Evolutionary conservation across 2,888 invertebrate genomes (phyloP), one percentile per base, ranked within the genome.

Genomic region (Drosophila pegasa): DNA sequence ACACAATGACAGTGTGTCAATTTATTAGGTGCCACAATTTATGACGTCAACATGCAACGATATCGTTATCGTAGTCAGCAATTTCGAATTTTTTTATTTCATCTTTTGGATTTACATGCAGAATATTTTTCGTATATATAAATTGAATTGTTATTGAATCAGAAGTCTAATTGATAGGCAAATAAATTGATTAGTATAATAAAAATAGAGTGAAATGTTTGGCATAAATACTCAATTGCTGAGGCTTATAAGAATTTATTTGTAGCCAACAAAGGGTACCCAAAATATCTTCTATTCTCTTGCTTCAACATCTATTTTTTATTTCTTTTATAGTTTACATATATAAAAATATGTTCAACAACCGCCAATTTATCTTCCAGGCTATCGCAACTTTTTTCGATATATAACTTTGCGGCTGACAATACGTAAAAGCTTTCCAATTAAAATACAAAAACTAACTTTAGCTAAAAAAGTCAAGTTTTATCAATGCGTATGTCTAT

Each of bases 1-100:
- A 60, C 82, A 84, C 87, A 89, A 87, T 85, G 89, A 85, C 89
- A 85, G 75, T 85, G 89, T 88, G 83, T 82, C 85, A 85, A 88
- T 85, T 85, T 85, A 85, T 89, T 85, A 85, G 85, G 88, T 89
- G 89, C 83, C 66, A 79, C 79, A 89, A 85, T 85, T 85, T 85
- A 85, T 89, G 82, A 73, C 66, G 58, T 63, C 70, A 62, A 65
- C 64, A 38, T 33, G 35, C 57, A 56, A 40, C 57, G 43, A 60
- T 66, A 40, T 54, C 67, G 43, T 16, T 45, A 45, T 45, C 43
- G 16, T 25, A 43, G 43, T 45, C 72, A 45, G 45, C 61, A 68
- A 67, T 47, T 61, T 37, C 41, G n/a, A 2, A 0, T 14, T 25
- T 25, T 14, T 25, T 20, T 33, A 18, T 14, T 8, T n/a, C 20